Percentiles rank a stretch among this genome's conserved stretches.
Evolutionary conservation across 2,888 invertebrate species (phyloP).

Genomic region (Spicauda simplicius): DNA sequence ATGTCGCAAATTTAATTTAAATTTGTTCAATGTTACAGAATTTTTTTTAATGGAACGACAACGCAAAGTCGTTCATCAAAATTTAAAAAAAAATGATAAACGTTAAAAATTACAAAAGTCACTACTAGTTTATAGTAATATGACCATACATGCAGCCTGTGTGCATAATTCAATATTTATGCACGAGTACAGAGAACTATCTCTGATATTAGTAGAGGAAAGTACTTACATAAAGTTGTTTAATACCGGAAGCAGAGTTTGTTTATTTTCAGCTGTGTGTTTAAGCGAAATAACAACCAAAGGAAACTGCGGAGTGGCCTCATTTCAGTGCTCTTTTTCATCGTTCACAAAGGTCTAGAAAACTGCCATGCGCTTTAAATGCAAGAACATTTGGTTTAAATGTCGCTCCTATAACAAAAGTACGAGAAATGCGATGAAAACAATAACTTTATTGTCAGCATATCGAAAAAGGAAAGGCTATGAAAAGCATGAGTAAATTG

Average conservation of each 20-base stretch:
- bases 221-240: neutral
- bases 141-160: no score
- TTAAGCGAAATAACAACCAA: constrained; percentile 8
- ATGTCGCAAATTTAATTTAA: no score
- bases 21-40: no score
- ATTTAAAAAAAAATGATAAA: no score
- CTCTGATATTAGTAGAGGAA: neutral
- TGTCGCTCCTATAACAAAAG: constrained; percentile 19
- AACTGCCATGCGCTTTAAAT: constrained; percentile 19
- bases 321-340: constrained; percentile 17
- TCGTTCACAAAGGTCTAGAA: constrained; percentile 24
- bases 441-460: constrained; percentile 18
- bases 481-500: constrained; percentile 12
- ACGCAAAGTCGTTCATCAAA: no score
- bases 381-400: constrained; percentile 29
- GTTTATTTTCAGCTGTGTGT: neutral
- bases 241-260: neutral
- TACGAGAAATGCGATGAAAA: constrained; percentile 16
- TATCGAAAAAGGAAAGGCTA: constrained; percentile 17
- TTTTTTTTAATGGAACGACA: no score
- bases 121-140: no score
- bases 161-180: no score
- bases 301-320: constrained; percentile 10
- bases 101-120: no score
- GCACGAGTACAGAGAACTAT: no score